A percentile compares a stretch with the other conserved stretches of the same genome.
These are phyloP conservation scores for Crocidura indochinensis DNA, from an alignment of 2,797 vertebrate genomes.

Conservation along the genomic window DNA sequence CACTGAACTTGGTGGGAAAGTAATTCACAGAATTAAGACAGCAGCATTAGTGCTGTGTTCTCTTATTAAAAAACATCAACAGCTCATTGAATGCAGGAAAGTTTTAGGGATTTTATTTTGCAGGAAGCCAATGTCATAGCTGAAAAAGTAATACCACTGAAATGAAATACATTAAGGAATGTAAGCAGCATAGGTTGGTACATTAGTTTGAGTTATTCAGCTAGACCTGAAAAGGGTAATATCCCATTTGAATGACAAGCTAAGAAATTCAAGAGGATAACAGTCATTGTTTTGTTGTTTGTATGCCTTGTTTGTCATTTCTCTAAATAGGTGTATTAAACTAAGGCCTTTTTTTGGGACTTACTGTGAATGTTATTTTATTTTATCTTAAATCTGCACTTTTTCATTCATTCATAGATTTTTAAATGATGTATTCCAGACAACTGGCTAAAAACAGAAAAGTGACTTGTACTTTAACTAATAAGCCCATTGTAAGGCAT, in stretches of 20 bases:
- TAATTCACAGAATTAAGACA: slow-evolving; percentile 73
- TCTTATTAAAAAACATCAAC: slow-evolving; percentile 73
- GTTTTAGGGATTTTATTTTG: slow-evolving; percentile 69
- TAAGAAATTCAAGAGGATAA: slow-evolving; percentile 64
- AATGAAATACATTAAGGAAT: slow-evolving; percentile 67
- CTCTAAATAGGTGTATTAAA: slow-evolving; percentile 46
- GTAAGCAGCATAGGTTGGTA: slow-evolving; percentile 20
- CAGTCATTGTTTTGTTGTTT: slow-evolving; percentile 15
- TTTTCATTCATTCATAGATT: slow-evolving; percentile 67
- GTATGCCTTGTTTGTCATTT: slow-evolving; percentile 52
- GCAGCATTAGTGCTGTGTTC: slow-evolving; percentile 40
- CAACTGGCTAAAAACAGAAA: slow-evolving; percentile 51
- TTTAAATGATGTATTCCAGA: slow-evolving; percentile 53
- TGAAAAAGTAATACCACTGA: slow-evolving; percentile 61
- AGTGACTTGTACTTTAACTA: slow-evolving; percentile 65
- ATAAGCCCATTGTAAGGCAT: slow-evolving; percentile 49
- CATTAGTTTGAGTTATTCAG: slow-evolving; percentile 64
- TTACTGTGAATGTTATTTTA: slow-evolving; percentile 62
- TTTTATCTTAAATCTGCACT: slow-evolving; percentile 46
- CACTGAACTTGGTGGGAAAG: slow-evolving; percentile 77
- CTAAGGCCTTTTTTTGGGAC: slow-evolving; percentile 63
- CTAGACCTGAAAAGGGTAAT: slow-evolving; percentile 67
- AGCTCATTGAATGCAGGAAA: slow-evolving; percentile 68
- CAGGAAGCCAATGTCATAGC: slow-evolving; percentile 51
- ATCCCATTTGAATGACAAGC: slow-evolving; percentile 63